phyloP scores from a whole-genome alignment of 2,113 vertebrate genomes.

The Apus apus region DNA sequence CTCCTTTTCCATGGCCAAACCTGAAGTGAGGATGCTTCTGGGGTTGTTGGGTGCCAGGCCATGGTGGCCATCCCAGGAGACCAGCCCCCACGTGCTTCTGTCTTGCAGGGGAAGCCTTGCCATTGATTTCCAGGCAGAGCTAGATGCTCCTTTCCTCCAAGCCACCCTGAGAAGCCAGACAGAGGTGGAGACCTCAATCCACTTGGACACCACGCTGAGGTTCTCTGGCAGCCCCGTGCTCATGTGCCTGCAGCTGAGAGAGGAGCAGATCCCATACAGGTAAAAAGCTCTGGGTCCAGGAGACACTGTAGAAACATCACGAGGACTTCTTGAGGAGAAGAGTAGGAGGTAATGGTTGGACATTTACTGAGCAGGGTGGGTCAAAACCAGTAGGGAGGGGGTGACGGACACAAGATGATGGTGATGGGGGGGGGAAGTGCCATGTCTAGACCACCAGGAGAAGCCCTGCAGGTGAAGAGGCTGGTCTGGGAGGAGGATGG shows the following conservation, averaged over 20 bases:
- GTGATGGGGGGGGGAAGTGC: not conserved
- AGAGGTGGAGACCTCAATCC: constrained; percentile 25
- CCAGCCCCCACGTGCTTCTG: rapidly evolving
- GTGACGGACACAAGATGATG: not conserved
- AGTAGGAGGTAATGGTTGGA: not conserved
- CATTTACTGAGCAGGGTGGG: rapidly evolving
- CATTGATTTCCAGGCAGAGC: constrained; percentile 59
- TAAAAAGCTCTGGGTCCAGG: not conserved
- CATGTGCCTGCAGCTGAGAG: constrained; percentile 67
- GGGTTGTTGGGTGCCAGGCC: not conserved
- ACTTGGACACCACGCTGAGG: constrained; percentile 37
- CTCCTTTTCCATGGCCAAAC: not conserved
- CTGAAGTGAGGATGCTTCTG: not conserved
- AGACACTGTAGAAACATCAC: not conserved
- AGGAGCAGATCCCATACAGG: constrained; percentile 58
- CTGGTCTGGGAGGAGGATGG: not conserved
- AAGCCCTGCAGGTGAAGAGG: too few relatives aligned
- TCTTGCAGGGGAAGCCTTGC: constrained; percentile 49
- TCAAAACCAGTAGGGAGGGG: rapidly evolving
- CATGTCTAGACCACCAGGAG: not conserved
- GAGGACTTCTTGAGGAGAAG: not conserved
- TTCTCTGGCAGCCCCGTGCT: constrained; percentile 20
- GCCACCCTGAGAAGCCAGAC: constrained; percentile 50
- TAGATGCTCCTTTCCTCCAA: constrained; percentile 57
- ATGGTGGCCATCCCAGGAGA: not conserved